phyloP scores from a whole-genome alignment of 2,113 vertebrate species.

The Gallinago media region DNA sequence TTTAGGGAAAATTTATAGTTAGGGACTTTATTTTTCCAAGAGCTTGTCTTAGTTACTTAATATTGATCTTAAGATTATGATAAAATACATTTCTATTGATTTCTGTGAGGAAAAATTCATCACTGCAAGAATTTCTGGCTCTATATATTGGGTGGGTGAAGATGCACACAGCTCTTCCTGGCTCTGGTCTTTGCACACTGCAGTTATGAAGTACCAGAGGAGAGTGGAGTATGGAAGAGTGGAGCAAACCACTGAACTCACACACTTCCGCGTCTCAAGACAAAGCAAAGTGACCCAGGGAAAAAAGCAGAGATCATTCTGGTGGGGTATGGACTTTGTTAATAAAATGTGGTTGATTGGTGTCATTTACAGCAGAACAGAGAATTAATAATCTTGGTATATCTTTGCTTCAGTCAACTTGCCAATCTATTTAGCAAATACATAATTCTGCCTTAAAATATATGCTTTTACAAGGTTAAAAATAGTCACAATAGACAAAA shows the following conservation, averaged over 20 bases:
- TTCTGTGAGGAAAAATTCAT: slow-evolving; percentile 42
- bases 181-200: background rate
- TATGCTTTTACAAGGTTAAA: background rate
- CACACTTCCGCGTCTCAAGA: fast-evolving
- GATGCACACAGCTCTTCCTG: background rate
- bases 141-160: background rate
- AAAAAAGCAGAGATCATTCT: background rate
- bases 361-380: background rate
- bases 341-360: background rate
- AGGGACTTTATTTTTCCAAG: slow-evolving; percentile 27
- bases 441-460: background rate
- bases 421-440: background rate
- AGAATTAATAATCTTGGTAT: background rate
- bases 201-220: background rate
- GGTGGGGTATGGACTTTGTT: background rate
- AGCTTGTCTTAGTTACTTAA: slow-evolving; percentile 67
- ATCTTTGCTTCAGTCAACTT: background rate
- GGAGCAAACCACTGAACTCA: background rate
- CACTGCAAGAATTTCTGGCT: slow-evolving; percentile 12
- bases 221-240: background rate
- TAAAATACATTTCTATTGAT: slow-evolving; percentile 65
- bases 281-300: background rate
- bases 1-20: slow-evolving; percentile 67
- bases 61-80: slow-evolving; percentile 74
- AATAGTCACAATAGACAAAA: background rate